These are phyloP conservation scores for Hydrolagus affinis DNA, from an alignment of 2,113 vertebrate genomes.

Conservation along the genomic window DNA sequence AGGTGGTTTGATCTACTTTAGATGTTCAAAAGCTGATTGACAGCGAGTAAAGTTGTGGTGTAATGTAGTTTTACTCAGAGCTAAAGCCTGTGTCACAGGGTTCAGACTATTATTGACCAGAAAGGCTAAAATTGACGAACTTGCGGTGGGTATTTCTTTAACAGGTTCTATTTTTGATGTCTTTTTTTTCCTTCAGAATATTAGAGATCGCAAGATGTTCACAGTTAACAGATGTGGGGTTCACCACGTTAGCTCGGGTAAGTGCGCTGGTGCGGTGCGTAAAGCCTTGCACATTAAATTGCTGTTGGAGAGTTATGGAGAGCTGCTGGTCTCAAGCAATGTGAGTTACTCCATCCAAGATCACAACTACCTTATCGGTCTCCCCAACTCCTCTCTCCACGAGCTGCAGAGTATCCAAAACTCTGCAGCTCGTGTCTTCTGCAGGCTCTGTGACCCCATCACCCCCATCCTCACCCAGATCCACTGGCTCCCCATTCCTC, in stretches of 20 bases:
- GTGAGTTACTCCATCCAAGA: neutral
- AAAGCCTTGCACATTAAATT: neutral
- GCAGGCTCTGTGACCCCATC: too few species aligned
- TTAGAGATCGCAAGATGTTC: slow-evolving; percentile 94
- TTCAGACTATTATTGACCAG: neutral
- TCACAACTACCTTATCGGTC: neutral
- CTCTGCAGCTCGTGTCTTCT: too few species aligned
- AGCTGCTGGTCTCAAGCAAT: neutral
- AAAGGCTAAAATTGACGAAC: neutral
- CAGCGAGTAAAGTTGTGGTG: too few species aligned
- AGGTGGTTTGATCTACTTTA: neutral
- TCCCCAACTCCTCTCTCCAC: too few species aligned
- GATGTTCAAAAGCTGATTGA: neutral
- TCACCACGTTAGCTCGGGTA: slow-evolving; percentile 90
- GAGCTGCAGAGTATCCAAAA: too few species aligned
- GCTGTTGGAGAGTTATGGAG: neutral
- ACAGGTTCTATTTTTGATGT: too few species aligned
- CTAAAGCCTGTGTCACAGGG: neutral
- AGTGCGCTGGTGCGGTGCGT: slow-evolving; percentile 41
- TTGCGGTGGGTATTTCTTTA: neutral
- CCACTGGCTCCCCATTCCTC: too few species aligned
- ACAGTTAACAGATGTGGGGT: slow-evolving; percentile 91
- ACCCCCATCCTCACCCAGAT: too few species aligned
- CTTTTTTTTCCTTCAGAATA: slow-evolving; percentile 56
- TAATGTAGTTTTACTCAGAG: neutral